Evolutionary conservation across 1,140 invertebrate species (phyloP), one percentile per base, ranked within the genome.

Genomic region (Drosophila bocki): DNA sequence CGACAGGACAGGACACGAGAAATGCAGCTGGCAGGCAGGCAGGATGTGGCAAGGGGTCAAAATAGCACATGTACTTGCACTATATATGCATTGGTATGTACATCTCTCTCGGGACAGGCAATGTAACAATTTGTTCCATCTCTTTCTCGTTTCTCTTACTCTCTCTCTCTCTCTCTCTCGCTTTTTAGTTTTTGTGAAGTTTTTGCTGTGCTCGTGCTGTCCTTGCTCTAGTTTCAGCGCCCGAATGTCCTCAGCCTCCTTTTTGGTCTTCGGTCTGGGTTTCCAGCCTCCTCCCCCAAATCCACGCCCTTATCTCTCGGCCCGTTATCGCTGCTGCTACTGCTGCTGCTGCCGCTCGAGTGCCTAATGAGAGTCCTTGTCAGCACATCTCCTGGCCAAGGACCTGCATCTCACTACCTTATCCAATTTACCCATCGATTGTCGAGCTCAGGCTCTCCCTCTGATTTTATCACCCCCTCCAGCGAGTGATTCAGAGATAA

Each of bases 181-280:
- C 53, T 53, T 50, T 70, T 51, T 86, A 42, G 75, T 78, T 85
- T 85, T 67, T 59, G 56, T 56, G 65, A 85, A 88, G 84, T 88
- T 84, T 77, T 83, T 80, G 72, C 60, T 58, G 44, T 64, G 63
- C 32, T 67, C 48, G 35, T 70, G 65, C 65, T 88, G 84, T 88
- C 84, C 84, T 88, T 88, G 84, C 85, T 88, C 84, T 56, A 88
- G 69, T 88, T 88, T 84, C 22, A 50, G 57, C 51, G 63, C 60
- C 76, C 75, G 71, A 68, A 60, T 65, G 72, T 58, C 69, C 39
- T 37, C 80, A 80, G 63, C 72, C 53, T 60, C 72, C 53, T 54
- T 37, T 50, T n/a, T 39, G 51, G 51, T 54, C 51, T n/a, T 56
- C 44, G 67, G 69, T 72, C 54, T 71, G 68, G 68, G 19, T 15